Conservation (phyloP, 2,113 vertebrate species). For the Entosphenus tridentatus region DNA sequence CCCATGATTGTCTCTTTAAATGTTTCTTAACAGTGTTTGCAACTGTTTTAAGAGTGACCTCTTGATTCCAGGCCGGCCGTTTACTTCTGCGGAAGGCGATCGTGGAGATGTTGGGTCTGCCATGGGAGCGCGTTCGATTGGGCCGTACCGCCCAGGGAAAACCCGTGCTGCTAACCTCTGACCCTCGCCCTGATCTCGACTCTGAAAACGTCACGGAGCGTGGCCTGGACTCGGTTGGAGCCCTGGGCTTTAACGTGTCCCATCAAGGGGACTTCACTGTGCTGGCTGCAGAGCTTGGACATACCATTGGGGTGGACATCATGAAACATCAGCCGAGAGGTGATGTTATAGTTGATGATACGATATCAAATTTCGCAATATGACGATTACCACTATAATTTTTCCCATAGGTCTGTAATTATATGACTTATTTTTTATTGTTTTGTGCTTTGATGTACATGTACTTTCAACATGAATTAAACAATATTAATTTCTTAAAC, state of each 20-base stretch:
- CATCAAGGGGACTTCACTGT: constrained; percentile 83
- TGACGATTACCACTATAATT: too few species aligned
- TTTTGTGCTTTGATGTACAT: too few species aligned
- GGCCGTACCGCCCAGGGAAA: constrained; percentile 61
- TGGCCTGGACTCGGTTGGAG: too few species aligned
- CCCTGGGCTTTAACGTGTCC: constrained; percentile 59
- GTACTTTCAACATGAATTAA: too few species aligned
- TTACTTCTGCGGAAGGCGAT: constrained; percentile 65
- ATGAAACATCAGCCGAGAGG: constrained; percentile 79
- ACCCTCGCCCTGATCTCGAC: constrained; percentile 11
- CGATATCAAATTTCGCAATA: too few species aligned
- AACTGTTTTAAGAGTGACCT: too few species aligned
- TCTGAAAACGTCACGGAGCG: constrained; percentile 16
- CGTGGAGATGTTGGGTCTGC: constrained; percentile 44
- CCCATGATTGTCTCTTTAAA: too few species aligned
- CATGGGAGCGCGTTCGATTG: constrained; percentile 55
- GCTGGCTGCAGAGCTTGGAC: constrained; percentile 51
- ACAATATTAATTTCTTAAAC: too few species aligned
- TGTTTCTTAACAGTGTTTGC: too few species aligned
- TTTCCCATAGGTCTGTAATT: too few species aligned
- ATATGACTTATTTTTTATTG: too few species aligned
- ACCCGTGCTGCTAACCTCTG: constrained; percentile 39
- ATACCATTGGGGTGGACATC: constrained; percentile 64
- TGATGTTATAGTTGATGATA: constrained; percentile 16
- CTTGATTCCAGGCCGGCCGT: constrained; percentile 39